Evolutionary conservation across 2,888 invertebrate species (phyloP).

Genomic region (Congeria kusceri): DNA sequence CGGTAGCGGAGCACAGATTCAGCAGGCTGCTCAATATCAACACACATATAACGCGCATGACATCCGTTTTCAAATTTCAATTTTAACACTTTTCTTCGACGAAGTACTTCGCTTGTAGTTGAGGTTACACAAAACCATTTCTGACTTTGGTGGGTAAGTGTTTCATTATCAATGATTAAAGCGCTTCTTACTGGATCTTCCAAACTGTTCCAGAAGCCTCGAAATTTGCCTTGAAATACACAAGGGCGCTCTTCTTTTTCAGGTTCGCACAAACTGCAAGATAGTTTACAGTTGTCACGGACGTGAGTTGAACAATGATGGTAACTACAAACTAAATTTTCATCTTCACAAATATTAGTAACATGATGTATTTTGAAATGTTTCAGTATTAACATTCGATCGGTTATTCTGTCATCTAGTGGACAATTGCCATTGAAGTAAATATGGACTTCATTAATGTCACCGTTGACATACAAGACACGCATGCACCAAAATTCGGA

Average conservation of each 20-base stretch:
- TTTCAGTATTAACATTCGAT: conserved; percentile 44
- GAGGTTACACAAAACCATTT: conserved; percentile 59
- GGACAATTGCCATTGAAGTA: conserved; percentile 58
- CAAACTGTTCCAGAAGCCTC: conserved; percentile 56
- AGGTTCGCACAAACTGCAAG: conserved; percentile 58
- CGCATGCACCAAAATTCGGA: conserved; percentile 55
- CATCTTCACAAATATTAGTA: conserved; percentile 59
- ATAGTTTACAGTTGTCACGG: conserved; percentile 55
- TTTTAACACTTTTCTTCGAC: conserved; percentile 47
- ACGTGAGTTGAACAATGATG: conserved; percentile 57
- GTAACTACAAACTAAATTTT: conserved; percentile 59
- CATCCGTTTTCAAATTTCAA: conserved; percentile 58
- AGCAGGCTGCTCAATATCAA: conserved; percentile 57
- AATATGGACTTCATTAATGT: conserved; percentile 44
- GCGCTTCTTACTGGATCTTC: conserved; percentile 43
- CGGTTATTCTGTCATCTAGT: conserved; percentile 30
- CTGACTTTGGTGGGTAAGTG: conserved; percentile 32
- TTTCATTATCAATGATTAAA: conserved; percentile 46
- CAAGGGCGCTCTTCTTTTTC: conserved; percentile 60
- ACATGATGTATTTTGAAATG: conserved; percentile 64
- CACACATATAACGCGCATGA: conserved; percentile 59
- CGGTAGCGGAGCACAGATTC: conserved; percentile 52
- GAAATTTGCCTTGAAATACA: conserved; percentile 35
- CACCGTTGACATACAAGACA: conserved; percentile 30
- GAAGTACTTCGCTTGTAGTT: neutral